Evolutionary conservation across 2,113 vertebrate genomes (phyloP).

Genomic region (Drymodes brunneopygia): DNA sequence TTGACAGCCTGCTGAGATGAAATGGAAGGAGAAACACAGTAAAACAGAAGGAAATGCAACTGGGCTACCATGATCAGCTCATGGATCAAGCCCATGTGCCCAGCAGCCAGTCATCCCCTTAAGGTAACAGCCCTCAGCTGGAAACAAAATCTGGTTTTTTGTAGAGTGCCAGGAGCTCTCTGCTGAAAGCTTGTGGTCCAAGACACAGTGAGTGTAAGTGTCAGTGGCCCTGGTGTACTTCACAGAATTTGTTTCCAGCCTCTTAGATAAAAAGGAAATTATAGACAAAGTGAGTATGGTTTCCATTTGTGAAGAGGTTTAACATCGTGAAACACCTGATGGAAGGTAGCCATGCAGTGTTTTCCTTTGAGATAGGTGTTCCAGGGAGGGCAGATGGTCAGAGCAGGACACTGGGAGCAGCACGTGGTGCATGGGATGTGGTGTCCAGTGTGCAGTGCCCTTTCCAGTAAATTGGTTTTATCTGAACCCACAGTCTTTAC

Average conservation of each 20-base stretch:
- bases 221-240: neutral
- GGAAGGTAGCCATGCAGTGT: neutral
- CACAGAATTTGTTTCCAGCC: neutral
- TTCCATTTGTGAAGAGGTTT: neutral
- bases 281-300: neutral
- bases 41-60: neutral
- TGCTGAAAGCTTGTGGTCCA: neutral
- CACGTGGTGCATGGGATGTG: rapidly evolving
- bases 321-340: rapidly evolving
- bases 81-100: neutral
- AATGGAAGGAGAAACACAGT: neutral
- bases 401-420: neutral
- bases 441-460: neutral
- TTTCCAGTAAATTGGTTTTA: neutral
- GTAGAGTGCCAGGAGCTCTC: neutral
- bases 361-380: neutral
- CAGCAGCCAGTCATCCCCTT: neutral
- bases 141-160: neutral
- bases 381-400: neutral
- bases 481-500: neutral
- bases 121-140: neutral
- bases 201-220: neutral
- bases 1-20: neutral
- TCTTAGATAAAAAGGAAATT: neutral
- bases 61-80: neutral